These are phyloP conservation scores for Calvadosia cruxmelitensis DNA, from an alignment of 30 jellyfish, hydroid and myxozoan species.

Conservation along the genomic window DNA sequence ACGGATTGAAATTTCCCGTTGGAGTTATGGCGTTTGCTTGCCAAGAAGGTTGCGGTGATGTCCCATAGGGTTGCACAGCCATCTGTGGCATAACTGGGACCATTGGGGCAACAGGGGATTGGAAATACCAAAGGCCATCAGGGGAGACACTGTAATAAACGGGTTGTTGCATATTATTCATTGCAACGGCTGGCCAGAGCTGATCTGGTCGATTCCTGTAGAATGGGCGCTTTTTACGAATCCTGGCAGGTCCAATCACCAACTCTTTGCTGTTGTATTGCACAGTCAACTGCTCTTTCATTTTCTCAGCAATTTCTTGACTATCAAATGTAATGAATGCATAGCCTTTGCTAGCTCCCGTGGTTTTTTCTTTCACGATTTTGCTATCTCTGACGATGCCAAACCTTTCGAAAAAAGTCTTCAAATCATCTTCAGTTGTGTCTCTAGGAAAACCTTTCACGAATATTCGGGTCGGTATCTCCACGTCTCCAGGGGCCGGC, in stretches of 20 bases:
- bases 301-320: constrained; percentile 87
- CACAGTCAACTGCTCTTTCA: constrained; percentile 54
- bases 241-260: constrained; percentile 87
- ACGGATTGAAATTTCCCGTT: neutral
- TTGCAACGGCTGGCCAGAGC: constrained; percentile 13
- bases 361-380: constrained; percentile 68
- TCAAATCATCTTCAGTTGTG: constrained; percentile 85
- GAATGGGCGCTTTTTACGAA: constrained; percentile 78
- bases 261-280: constrained; percentile 64
- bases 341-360: constrained; percentile 68
- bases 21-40: constrained; percentile 8
- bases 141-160: constrained; percentile 44
- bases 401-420: constrained; percentile 61
- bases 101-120: constrained; percentile 38
- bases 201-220: constrained; percentile 57
- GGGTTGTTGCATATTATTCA: constrained; percentile 54
- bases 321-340: constrained; percentile 93
- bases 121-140: constrained; percentile 79
- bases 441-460: constrained; percentile 97
- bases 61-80: constrained; percentile 20
- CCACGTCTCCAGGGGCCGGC: constrained; percentile 91
- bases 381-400: constrained; percentile 93
- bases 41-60: constrained; percentile 28
- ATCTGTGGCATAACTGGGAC: constrained; percentile 55
- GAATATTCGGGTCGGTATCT: constrained; percentile 91